Conservation (phyloP, 2,888 invertebrate genomes). For the Drosophila sordidula region DNA sequence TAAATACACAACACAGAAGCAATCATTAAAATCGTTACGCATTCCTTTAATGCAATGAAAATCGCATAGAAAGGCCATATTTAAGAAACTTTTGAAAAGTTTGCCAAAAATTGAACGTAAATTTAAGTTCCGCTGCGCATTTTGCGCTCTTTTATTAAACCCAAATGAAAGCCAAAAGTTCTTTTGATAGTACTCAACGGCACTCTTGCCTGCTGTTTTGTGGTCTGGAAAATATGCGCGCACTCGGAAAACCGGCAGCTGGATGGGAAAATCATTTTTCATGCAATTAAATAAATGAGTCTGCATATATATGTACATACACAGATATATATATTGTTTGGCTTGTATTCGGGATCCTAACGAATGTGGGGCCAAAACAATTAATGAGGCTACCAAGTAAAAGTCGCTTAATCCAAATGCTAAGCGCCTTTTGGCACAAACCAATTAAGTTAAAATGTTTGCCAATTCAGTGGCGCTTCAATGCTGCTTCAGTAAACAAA, state of each 20-base stretch:
- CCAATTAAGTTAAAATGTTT: conserved; percentile 78
- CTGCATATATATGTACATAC: neutral
- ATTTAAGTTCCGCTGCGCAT: neutral
- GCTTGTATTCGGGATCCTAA: neutral
- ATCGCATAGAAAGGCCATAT: neutral
- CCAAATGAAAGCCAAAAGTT: conserved; percentile 3
- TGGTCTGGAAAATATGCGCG: conserved; percentile 12
- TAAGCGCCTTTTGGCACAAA: conserved; percentile 47
- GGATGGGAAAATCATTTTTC: conserved; percentile 56
- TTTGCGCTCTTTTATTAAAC: neutral
- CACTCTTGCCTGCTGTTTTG: conserved; percentile 4
- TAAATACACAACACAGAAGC: too few relatives aligned
- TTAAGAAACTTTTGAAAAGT: too few relatives aligned
- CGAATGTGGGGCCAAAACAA: conserved; percentile 21
- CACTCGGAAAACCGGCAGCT: conserved; percentile 12
- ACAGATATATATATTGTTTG: neutral
- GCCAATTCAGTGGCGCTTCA: conserved; percentile 46
- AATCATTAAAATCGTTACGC: too few relatives aligned
- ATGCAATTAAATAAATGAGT: conserved; percentile 68
- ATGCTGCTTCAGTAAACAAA: conserved; percentile 26
- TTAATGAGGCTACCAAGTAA: conserved; percentile 25
- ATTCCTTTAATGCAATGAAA: neutral
- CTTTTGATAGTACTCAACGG: neutral
- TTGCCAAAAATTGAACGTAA: too few relatives aligned
- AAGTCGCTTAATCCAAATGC: conserved; percentile 27